Evolutionary conservation across 2,888 invertebrate genomes (phyloP).

Genomic region (Troides helena): DNA sequence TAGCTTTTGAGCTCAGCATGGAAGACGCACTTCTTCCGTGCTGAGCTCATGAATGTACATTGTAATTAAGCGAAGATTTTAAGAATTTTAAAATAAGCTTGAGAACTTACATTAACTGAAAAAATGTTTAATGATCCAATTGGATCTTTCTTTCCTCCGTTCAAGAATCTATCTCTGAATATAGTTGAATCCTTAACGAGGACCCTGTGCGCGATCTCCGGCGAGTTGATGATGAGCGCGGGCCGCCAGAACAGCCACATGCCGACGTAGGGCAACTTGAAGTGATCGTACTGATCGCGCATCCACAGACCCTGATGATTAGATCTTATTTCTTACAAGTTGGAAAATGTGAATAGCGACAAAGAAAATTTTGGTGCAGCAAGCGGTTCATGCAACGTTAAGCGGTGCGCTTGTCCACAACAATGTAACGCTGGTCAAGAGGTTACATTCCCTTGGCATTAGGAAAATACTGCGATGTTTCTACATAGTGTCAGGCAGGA

Average conservation of each 20-base stretch:
- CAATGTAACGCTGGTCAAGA: too few relatives aligned
- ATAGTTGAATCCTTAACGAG: conserved; percentile 38
- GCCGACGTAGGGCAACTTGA: conserved; percentile 35
- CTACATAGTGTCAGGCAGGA: too few relatives aligned
- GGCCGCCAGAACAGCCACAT: conserved; percentile 42
- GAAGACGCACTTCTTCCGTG: too few relatives aligned
- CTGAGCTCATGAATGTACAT: too few relatives aligned
- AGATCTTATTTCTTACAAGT: background rate
- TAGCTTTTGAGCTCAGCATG: too few relatives aligned
- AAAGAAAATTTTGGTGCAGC: background rate
- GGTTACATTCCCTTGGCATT: too few relatives aligned
- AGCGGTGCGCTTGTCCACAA: background rate
- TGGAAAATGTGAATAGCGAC: background rate
- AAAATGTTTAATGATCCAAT: conserved; percentile 38
- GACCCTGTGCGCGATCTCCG: conserved; percentile 35
- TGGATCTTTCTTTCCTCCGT: conserved; percentile 36
- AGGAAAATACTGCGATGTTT: too few relatives aligned
- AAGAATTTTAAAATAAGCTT: background rate
- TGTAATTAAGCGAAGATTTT: too few relatives aligned
- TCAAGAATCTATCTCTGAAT: conserved; percentile 35
- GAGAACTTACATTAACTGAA: conserved; percentile 34
- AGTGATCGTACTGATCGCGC: conserved; percentile 31
- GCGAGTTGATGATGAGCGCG: conserved; percentile 37
- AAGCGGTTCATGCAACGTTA: background rate
- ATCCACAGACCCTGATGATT: conserved; percentile 35